These are phyloP conservation scores for Buathra laborator DNA, from an alignment of 2,888 invertebrate genomes.

Conservation along the genomic window DNA sequence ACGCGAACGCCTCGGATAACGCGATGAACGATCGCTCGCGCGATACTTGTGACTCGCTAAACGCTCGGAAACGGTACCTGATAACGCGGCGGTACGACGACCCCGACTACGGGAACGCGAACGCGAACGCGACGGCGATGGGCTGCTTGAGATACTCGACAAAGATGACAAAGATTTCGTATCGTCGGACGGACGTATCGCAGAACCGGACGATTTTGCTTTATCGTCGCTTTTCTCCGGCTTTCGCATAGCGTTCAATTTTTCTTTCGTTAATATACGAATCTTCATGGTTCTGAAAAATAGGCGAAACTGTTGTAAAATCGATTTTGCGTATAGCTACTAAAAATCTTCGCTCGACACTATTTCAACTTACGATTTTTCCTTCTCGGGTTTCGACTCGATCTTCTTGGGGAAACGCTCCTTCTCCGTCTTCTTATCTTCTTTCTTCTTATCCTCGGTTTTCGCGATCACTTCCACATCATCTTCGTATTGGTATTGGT, in stretches of 20 bases:
- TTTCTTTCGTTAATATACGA: slow-evolving; percentile 83
- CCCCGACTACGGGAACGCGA: slow-evolving; percentile 78
- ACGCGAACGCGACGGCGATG: slow-evolving; percentile 82
- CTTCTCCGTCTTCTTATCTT: slow-evolving; percentile 78
- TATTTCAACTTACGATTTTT: slow-evolving; percentile 78
- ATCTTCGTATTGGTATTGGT: slow-evolving; percentile 56
- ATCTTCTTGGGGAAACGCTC: slow-evolving; percentile 74
- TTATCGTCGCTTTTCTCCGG: slow-evolving; percentile 77
- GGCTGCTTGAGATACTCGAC: slow-evolving; percentile 86
- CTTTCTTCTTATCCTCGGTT: slow-evolving; percentile 77
- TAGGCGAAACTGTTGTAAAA: background rate
- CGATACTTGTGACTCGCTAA: slow-evolving; percentile 48
- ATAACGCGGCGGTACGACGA: slow-evolving; percentile 54
- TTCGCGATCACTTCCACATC: slow-evolving; percentile 68
- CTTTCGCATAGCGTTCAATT: slow-evolving; percentile 78
- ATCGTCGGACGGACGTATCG: slow-evolving; percentile 79
- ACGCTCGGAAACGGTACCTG: slow-evolving; percentile 50
- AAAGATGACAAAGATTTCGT: slow-evolving; percentile 86
- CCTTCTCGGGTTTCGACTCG: slow-evolving; percentile 75
- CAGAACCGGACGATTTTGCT: slow-evolving; percentile 70
- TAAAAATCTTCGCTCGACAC: slow-evolving; percentile 21
- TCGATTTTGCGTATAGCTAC: background rate
- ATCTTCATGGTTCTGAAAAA: slow-evolving; percentile 82
- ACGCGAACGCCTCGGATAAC: slow-evolving; percentile 70
- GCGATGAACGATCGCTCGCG: slow-evolving; percentile 58